phyloP scores from a whole-genome alignment of 2,113 vertebrate species.

The Rhadina sibilatrix region DNA sequence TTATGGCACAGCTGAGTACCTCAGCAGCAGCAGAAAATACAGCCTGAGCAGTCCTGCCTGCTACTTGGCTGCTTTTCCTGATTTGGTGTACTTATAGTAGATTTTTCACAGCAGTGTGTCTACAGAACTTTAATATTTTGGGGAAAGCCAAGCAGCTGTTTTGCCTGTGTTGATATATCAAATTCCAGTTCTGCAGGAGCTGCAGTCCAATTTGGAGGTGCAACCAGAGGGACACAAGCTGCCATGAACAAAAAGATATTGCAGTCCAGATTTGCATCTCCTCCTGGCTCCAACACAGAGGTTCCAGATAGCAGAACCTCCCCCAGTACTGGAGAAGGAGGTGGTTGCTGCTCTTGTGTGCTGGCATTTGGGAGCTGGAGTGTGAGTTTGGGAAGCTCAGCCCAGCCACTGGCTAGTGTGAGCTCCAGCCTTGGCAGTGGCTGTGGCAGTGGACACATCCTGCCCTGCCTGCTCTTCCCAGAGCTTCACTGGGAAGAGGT shows the following conservation, averaged over 20 bases:
- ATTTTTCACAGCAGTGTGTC: not conserved
- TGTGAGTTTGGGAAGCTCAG: not conserved
- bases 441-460: not conserved
- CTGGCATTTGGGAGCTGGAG: not conserved
- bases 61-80: not conserved
- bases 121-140: not conserved
- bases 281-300: not conserved
- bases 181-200: not conserved
- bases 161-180: not conserved
- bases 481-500: not conserved
- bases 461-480: not conserved
- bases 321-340: not conserved
- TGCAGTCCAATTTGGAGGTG: not conserved
- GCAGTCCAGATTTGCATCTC: not conserved
- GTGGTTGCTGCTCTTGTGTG: not conserved
- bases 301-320: not conserved
- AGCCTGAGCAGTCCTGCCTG: not conserved
- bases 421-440: not conserved
- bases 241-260: not conserved
- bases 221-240: not conserved
- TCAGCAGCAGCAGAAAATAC: not conserved
- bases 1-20: not conserved
- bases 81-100: not conserved
- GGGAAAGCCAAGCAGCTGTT: not conserved
- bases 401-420: fast-evolving